Conservation (phyloP, 2,888 invertebrate genomes). For the Parthenolecanium corni region DNA sequence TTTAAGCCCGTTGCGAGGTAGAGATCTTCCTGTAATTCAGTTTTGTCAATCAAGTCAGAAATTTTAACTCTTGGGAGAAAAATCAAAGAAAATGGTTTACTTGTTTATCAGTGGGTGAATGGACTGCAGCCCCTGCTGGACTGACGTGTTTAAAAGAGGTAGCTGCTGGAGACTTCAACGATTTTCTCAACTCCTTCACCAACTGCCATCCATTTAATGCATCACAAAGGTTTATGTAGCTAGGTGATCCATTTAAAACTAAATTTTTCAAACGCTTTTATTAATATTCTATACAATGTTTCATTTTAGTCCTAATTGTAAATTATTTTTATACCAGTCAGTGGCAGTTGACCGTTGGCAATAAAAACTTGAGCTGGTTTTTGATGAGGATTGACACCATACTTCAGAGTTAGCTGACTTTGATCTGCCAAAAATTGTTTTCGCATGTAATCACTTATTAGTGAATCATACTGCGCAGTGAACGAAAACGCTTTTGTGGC, state of each 20-base stretch:
- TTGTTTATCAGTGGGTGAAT: conserved; percentile 38
- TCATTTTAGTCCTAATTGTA: not conserved
- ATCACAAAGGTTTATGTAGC: conserved; percentile 94
- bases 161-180: conserved; percentile 75
- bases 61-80: not conserved
- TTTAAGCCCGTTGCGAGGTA: conserved; percentile 86
- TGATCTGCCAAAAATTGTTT: conserved; percentile 68
- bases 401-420: conserved; percentile 74
- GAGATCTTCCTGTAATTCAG: conserved; percentile 55
- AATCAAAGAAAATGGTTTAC: conserved; percentile 29
- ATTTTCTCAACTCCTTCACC: conserved; percentile 71
- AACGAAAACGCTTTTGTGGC: conserved; percentile 92
- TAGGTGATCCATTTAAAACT: conserved; percentile 88
- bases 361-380: conserved; percentile 89
- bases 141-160: conserved; percentile 98
- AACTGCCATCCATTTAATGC: conserved; percentile 96
- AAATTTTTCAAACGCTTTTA: conserved; percentile 32
- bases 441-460: conserved; percentile 91
- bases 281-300: not conserved
- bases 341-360: conserved; percentile 61
- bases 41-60: not conserved
- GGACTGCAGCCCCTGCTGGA: conserved; percentile 81
- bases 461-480: conserved; percentile 85
- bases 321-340: conserved; percentile 46
- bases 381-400: conserved; percentile 98